phyloP scores from a whole-genome alignment of 2,888 invertebrate species.

The Heliconius aoede region DNA sequence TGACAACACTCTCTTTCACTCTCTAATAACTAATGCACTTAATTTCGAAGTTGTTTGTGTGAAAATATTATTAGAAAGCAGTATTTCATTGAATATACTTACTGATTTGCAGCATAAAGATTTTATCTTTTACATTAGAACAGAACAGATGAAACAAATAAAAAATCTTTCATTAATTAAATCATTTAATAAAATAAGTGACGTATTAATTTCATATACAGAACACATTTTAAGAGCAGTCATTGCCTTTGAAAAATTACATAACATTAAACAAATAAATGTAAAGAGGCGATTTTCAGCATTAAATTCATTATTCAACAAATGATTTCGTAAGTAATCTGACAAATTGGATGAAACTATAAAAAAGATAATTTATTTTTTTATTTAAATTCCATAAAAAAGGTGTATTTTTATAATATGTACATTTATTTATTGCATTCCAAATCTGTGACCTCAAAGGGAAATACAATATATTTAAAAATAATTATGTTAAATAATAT shows the following conservation, averaged over 20 bases:
- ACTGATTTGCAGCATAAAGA: neutral
- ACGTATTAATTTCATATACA: slow-evolving; percentile 78
- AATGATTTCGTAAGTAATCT: slow-evolving; percentile 19
- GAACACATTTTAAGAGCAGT: slow-evolving; percentile 80
- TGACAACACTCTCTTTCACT: neutral
- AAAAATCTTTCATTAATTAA: slow-evolving; percentile 42
- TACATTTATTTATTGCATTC: neutral
- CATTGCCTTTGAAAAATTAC: slow-evolving; percentile 58
- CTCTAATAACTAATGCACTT: neutral
- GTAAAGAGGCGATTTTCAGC: slow-evolving; percentile 25
- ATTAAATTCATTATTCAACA: slow-evolving; percentile 31
- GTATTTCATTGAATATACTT: neutral
- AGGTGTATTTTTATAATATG: neutral
- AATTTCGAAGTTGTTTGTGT: neutral
- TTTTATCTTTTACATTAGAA: neutral
- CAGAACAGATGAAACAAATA: neutral
- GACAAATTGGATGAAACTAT: slow-evolving; percentile 28
- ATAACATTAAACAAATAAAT: slow-evolving; percentile 35
- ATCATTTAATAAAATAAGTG: slow-evolving; percentile 81
- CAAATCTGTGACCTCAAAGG: neutral
- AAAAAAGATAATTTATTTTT: slow-evolving; percentile 7
- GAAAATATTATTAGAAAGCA: neutral
- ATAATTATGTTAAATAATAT: neutral
- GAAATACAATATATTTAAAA: neutral
- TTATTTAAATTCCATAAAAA: neutral